phyloP scores from a whole-genome alignment of 2,113 vertebrate genomes.

The Tragelaphus buxtoni region DNA sequence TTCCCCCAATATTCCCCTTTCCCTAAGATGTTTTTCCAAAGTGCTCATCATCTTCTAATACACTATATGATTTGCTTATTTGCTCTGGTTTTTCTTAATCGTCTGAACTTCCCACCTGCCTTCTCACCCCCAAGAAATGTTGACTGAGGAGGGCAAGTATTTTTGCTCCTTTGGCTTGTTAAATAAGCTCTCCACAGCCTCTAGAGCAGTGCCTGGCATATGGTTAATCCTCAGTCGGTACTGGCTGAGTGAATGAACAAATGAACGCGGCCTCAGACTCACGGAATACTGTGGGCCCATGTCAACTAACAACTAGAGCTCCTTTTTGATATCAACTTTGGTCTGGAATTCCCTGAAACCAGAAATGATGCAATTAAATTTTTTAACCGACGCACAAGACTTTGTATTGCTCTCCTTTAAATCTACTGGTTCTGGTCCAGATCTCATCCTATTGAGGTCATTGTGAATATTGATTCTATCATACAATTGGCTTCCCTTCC shows the following conservation, averaged over 20 bases:
- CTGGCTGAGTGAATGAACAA: neutral
- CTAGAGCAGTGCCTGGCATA: neutral
- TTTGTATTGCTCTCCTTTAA: neutral
- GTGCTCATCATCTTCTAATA: neutral
- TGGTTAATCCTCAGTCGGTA: neutral
- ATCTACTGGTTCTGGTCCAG: neutral
- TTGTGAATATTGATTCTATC: neutral
- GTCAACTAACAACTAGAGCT: neutral
- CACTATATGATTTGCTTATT: neutral
- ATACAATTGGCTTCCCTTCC: neutral
- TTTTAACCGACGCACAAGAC: neutral
- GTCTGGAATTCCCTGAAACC: neutral
- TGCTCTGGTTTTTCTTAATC: neutral
- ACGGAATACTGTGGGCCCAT: neutral
- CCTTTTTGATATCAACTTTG: neutral
- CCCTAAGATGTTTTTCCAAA: neutral
- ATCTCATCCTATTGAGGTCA: neutral
- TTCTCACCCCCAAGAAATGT: neutral
- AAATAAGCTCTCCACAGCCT: neutral
- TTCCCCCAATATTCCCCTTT: neutral
- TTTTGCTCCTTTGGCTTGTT: neutral
- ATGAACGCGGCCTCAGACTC: neutral
- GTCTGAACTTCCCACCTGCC: neutral
- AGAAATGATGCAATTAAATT: neutral
- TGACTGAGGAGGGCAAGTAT: neutral